A percentile compares a stretch with the other conserved stretches of the same genome.
Conservation (phyloP, 2,113 vertebrate species). For the Plecotus auritus region DNA sequence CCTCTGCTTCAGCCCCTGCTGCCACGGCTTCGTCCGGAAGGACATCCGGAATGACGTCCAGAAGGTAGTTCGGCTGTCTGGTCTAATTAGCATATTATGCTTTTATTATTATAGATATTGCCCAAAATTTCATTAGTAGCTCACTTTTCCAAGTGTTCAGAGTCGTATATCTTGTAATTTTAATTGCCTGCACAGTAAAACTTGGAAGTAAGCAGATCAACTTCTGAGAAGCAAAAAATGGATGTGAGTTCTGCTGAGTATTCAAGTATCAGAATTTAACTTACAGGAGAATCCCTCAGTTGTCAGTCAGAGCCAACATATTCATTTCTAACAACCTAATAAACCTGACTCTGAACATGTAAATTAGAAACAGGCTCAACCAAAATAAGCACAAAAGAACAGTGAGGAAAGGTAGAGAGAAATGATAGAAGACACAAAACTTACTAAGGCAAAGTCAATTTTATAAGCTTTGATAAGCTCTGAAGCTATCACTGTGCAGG, state of each 20-base stretch:
- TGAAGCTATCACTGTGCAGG: not conserved
- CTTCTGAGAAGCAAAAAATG: not conserved
- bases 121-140: not conserved
- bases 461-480: not conserved
- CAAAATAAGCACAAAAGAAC: not conserved
- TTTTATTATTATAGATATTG: not conserved
- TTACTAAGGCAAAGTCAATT: not conserved
- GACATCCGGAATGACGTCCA: too few relatives aligned
- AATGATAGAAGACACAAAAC: not conserved
- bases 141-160: not conserved
- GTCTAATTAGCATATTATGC: too few relatives aligned
- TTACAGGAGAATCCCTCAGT: not conserved
- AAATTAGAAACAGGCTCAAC: not conserved
- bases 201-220: not conserved
- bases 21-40: too few relatives aligned
- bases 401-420: not conserved
- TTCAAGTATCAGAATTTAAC: not conserved
- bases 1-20: too few relatives aligned
- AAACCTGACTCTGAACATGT: not conserved
- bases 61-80: too few relatives aligned
- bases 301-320: not conserved
- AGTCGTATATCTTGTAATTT: not conserved
- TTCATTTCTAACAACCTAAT: not conserved
- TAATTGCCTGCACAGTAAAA: not conserved
- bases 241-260: not conserved